phyloP scores from a whole-genome alignment of 2,888 invertebrate genomes.

The Melieria omissa region DNA sequence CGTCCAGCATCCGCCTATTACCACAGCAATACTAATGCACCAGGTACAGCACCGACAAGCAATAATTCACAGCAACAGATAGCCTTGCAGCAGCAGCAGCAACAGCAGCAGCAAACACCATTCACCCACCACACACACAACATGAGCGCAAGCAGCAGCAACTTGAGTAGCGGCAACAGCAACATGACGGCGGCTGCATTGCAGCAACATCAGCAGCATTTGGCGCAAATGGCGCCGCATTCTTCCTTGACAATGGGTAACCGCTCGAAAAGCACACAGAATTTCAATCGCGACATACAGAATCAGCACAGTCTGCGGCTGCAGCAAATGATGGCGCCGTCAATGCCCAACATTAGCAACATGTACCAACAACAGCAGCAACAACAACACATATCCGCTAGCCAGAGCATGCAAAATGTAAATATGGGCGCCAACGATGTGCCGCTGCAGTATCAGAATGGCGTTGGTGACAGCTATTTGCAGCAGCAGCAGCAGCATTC shows the following conservation, averaged over 20 bases:
- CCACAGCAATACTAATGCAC: slow-evolving; percentile 55
- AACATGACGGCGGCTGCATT: slow-evolving; percentile 34
- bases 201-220: slow-evolving; percentile 49
- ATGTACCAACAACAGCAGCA: slow-evolving; percentile 58
- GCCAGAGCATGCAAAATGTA: slow-evolving; percentile 67
- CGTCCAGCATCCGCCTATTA: slow-evolving; percentile 67
- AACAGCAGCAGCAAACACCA: slow-evolving; percentile 58
- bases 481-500: slow-evolving; percentile 46
- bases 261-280: slow-evolving; percentile 59
- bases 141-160: slow-evolving; percentile 61
- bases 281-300: slow-evolving; percentile 60
- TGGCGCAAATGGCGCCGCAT: slow-evolving; percentile 51
- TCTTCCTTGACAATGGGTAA: slow-evolving; percentile 56
- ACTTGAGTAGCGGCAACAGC: slow-evolving; percentile 54
- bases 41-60: slow-evolving; percentile 40
- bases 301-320: slow-evolving; percentile 61
- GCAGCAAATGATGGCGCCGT: slow-evolving; percentile 67
- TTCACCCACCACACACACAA: slow-evolving; percentile 53
- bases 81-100: slow-evolving; percentile 43
- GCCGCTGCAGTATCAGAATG: slow-evolving; percentile 49
- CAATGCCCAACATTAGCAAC: slow-evolving; percentile 67
- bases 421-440: slow-evolving; percentile 47
- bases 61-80: slow-evolving; percentile 52
- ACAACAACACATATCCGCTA: slow-evolving; percentile 57
- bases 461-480: slow-evolving; percentile 34